Evolutionary conservation across 2,888 invertebrate species (phyloP), one percentile per base, ranked within the genome.

Genomic region (Drepana falcataria): DNA sequence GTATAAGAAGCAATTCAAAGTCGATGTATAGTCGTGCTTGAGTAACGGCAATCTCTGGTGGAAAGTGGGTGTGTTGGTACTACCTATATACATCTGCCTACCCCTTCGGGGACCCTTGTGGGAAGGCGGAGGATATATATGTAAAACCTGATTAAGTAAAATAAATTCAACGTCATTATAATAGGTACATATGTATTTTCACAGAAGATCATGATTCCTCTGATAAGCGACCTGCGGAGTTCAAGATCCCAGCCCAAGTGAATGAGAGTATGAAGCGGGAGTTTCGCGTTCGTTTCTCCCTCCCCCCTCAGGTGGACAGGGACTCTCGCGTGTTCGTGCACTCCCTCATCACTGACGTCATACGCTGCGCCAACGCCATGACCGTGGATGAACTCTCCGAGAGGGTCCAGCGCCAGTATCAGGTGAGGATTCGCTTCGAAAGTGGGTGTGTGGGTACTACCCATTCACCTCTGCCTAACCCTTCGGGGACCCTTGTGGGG

Each of bases 401-500:
- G 75, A 89, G 95, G 49, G 95, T 97, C 40, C 98, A 99, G 85
- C 95, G 96, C 72, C 97, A 96, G 76, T 99, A 99, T 83, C 95
- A 95, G 84, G 92, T 93, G 35, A 55, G 64, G 7, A 4, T 37
- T 37, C 5, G 37, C 5, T 21, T 21, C 21, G 21, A 21, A 21
- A 21, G 21, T 21, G 21, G 21, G 21, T 21, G 21, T 21, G 21
- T 21, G 21, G 21, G 21, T 21, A 21, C 21, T 21, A 21, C 21
- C 21, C 1, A 21, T 21, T 21, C 21, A 21, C 21, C 21, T 21
- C 21, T 21, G 21, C 21, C 21, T 21, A 21, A 21, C 21, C 21
- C 21, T 21, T 21, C 21, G 21, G 21, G 21, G 21, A 21, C 21
- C 21, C 21, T 21, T 21, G 21, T 1, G 21, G 21, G 21, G 1